These are phyloP conservation scores for Leptinotarsa haldemani DNA, from an alignment of 2,888 invertebrate species.

Conservation along the genomic window DNA sequence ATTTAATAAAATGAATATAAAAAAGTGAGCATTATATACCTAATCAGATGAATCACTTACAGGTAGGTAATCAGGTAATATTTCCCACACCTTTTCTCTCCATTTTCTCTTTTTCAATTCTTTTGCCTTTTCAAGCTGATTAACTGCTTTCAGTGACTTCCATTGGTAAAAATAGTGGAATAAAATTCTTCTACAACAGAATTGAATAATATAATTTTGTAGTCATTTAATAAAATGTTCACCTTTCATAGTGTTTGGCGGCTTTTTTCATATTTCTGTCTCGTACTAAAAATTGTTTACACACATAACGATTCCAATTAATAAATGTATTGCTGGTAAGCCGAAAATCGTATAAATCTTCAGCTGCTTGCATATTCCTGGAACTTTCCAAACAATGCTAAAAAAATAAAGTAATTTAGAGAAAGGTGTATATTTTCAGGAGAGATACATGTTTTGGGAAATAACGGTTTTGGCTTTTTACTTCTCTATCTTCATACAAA, in stretches of 20 bases:
- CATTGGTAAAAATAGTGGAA: slow-evolving; percentile 69
- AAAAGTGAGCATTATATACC: slow-evolving; percentile 2
- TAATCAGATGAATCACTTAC: slow-evolving; percentile 46
- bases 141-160: slow-evolving; percentile 74
- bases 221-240: slow-evolving; percentile 26
- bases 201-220: neutral
- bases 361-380: slow-evolving; percentile 76
- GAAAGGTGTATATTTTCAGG: neutral
- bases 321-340: slow-evolving; percentile 57
- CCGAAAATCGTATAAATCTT: slow-evolving; percentile 75
- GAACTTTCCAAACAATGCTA: slow-evolving; percentile 67
- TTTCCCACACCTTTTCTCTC: slow-evolving; percentile 78
- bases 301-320: slow-evolving; percentile 57
- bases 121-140: slow-evolving; percentile 74
- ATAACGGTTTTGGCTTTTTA: too few relatives aligned
- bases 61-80: slow-evolving; percentile 77
- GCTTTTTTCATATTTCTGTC: slow-evolving; percentile 61
- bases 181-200: slow-evolving; percentile 59
- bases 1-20: neutral
- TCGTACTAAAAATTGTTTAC: slow-evolving; percentile 52
- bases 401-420: slow-evolving; percentile 38
- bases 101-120: slow-evolving; percentile 77
- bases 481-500: too few relatives aligned
- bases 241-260: slow-evolving; percentile 68
- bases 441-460: too few relatives aligned